Percentiles rank a stretch among this genome's conserved stretches.
These are phyloP conservation scores for Cactoblastis cactorum DNA, from an alignment of 2,888 invertebrate genomes.

Conservation along the genomic window DNA sequence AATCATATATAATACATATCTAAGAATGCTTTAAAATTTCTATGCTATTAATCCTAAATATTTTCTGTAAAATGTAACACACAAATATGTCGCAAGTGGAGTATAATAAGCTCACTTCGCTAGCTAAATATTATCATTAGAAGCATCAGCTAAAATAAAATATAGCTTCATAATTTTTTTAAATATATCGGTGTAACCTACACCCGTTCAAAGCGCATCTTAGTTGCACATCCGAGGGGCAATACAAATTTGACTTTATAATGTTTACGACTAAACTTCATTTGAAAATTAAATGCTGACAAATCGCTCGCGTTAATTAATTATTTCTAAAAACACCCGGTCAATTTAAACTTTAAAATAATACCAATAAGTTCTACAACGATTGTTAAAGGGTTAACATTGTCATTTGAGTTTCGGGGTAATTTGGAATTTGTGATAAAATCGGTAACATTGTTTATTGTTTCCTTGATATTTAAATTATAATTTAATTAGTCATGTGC, in stretches of 20 bases:
- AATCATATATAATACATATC: too few species aligned
- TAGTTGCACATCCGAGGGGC: constrained; percentile 45
- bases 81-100: too few species aligned
- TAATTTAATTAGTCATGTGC: background rate
- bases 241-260: constrained; percentile 64
- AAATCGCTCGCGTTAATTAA: constrained; percentile 21
- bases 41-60: too few species aligned
- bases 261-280: constrained; percentile 41
- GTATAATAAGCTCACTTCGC: too few species aligned
- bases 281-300: constrained; percentile 24
- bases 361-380: background rate
- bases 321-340: constrained; percentile 11
- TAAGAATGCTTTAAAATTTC: too few species aligned
- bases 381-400: constrained; percentile 2
- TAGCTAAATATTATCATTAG: too few species aligned
- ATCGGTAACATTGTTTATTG: constrained; percentile 4
- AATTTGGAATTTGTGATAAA: constrained; percentile 1
- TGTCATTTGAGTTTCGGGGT: background rate
- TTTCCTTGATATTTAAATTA: background rate
- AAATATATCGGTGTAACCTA: constrained; percentile 36
- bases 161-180: too few species aligned
- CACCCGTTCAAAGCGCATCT: constrained; percentile 37
- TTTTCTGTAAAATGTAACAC: too few species aligned
- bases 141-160: too few species aligned
- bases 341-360: background rate